Evolutionary conservation across 92 coral and sea anemone genomes (phyloP), one percentile per base, ranked within the genome.

Genomic region (Chrysogorgia sp.): DNA sequence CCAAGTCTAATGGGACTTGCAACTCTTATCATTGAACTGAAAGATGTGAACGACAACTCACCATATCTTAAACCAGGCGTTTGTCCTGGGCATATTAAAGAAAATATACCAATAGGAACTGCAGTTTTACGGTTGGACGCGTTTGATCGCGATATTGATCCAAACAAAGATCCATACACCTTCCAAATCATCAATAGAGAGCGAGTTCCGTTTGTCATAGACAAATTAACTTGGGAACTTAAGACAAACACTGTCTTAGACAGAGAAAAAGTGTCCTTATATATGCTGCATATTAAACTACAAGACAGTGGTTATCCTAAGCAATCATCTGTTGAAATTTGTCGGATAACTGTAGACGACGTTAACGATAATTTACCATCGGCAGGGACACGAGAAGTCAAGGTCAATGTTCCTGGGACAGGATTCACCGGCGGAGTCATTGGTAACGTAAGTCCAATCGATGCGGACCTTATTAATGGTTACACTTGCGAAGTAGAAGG

Each of bases 21-120:
- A 35, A 69, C 85, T 47, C 87, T 96, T 34, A 33, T 85, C 45
- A 90, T 96, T 21, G 83, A 83, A 26, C 55, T 96, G 40, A 85
- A 76, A 28, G 99, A 96, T 67, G 40, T 92, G 40, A 96, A 96
- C 69, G 99, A 96, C 50, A 96, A 96, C 76, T 81, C 99, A 29
- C 99, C 99, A 26, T 64, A 34, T 23, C 92, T 96, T 24, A 67
- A 70, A 32, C 78, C 78, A 17, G 53, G 60, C 30, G 72, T 82
- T 74, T 86, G 92, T 47, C 72, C 86, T 66, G 99, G 91, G 12
- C 81, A 28, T 28, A 81, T 96, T 29, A 59, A 58, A 25, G 99
- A 96, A 75, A 92, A 92, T 79, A 68, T 85, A 66, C 86, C 81
- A 10, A 35, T 68, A 17, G 96, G 92, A 20, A 85, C 92, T 24